phyloP scores from a whole-genome alignment of 2,113 vertebrate species.

The Bos indicus region DNA sequence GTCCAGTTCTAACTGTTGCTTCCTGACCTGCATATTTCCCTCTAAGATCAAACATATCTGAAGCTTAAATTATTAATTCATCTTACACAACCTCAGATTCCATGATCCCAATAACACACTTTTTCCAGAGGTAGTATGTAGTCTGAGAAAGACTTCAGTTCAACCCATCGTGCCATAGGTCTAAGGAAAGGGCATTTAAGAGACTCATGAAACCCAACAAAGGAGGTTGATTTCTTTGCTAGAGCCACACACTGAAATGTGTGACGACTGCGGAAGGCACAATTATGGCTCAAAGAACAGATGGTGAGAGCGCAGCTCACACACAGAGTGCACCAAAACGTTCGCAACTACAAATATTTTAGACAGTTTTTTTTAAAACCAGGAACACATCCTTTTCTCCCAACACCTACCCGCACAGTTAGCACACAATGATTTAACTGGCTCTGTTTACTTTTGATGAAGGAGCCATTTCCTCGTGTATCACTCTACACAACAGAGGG shows the following conservation, averaged over 20 bases:
- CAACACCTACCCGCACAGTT: not conserved
- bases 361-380: not conserved
- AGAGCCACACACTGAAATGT: not conserved
- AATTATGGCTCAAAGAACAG: not conserved
- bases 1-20: too few relatives aligned
- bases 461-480: not conserved
- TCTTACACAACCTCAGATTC: not conserved
- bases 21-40: not conserved
- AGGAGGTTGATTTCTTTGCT: not conserved
- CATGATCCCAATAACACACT: not conserved
- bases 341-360: not conserved
- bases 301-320: not conserved
- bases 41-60: not conserved
- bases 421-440: not conserved
- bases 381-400: not conserved
- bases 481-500: too few relatives aligned
- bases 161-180: rapidly evolving
- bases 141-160: not conserved
- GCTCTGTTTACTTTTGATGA: not conserved
- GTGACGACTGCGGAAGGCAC: not conserved
- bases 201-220: not conserved
- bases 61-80: not conserved
- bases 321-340: rapidly evolving
- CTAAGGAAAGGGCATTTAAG: not conserved
- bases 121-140: not conserved